Base-by-base conservation (phyloP, 2,888 invertebrate species). In the Micropterix aruncella region DNA sequence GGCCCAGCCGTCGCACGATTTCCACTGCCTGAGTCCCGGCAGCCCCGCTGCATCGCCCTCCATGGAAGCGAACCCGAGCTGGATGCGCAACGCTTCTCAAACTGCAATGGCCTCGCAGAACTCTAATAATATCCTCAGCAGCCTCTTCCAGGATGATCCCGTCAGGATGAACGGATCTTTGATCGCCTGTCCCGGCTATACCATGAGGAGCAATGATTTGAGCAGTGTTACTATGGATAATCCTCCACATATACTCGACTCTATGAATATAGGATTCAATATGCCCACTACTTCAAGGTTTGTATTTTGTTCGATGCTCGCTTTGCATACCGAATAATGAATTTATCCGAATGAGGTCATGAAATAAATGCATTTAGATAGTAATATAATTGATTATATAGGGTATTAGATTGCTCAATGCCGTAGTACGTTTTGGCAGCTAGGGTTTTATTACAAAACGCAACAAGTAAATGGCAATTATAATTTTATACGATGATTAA, bases 241-340 rank as follows among this genome's bases (percentile, higher is more conserved):
- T 27, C 27, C 27, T 5, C 56, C 56, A 42, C 57, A 57, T 44
- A 53, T 58, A 16, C 48, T 60, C 2, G 59, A 61, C 27, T 16
- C 40, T 4, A 19, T 14, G 16, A 47, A 43, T 41, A 54, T 58
- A 0, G 51, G 56, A 2, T 63, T 59, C 53, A 63, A 64, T 52
- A 52, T 66, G 51, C 70, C 70, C 1, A 67, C 69, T 18, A 68
- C 69, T 1, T 66, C 70, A 1, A 55, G 68, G 69, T 70, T 27
- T 27, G 27, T 27, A 7, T 12, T 27, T n/a, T n/a, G n/a, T n/a
- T n/a, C n/a, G n/a, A n/a, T n/a, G n/a, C n/a, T n/a, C n/a, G n/a
- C n/a, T n/a, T n/a, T n/a, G n/a, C n/a, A n/a, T n/a, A n/a, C n/a
- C n/a, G n/a, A n/a, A n/a, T n/a, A n/a, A n/a, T n/a, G n/a, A n/a